Evolutionary conservation across 2,113 vertebrate genomes (phyloP).

Genomic region (Cynopterus brachyotis): DNA sequence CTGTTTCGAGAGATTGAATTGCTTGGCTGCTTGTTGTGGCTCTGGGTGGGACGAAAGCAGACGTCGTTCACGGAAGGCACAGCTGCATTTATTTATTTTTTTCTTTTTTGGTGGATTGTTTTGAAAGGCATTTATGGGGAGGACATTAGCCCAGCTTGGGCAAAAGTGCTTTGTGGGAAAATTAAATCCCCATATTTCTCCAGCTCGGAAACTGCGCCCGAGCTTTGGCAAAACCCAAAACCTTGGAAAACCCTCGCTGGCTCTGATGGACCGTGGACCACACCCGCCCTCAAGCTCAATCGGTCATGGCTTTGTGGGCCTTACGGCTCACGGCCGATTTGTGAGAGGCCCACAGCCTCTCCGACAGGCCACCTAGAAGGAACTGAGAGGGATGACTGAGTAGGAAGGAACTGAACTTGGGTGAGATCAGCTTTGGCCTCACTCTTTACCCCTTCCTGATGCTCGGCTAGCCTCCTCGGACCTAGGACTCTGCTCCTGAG

Average conservation of each 20-base stretch:
- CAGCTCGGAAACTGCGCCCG: not conserved
- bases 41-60: not conserved
- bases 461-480: not conserved
- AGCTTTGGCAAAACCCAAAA: not conserved
- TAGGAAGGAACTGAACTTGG: not conserved
- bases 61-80: not conserved
- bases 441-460: not conserved
- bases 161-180: constrained; percentile 12
- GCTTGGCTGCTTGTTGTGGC: not conserved
- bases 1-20: not conserved
- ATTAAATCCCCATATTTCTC: constrained; percentile 34
- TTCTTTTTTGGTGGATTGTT: not conserved
- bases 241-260: too few relatives aligned
- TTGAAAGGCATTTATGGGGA: constrained; percentile 44
- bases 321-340: accelerated
- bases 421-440: not conserved
- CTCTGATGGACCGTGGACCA: not conserved
- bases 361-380: not conserved
- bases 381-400: not conserved
- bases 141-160: constrained; percentile 48
- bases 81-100: not conserved
- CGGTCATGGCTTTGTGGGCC: not conserved
- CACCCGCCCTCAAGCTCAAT: accelerated
- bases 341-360: not conserved
- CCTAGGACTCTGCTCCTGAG: not conserved